A percentile compares a stretch with the other conserved stretches of the same genome.
Evolutionary conservation across 2,888 invertebrate species (phyloP).

Genomic region (Ornithoptera alexandrae): DNA sequence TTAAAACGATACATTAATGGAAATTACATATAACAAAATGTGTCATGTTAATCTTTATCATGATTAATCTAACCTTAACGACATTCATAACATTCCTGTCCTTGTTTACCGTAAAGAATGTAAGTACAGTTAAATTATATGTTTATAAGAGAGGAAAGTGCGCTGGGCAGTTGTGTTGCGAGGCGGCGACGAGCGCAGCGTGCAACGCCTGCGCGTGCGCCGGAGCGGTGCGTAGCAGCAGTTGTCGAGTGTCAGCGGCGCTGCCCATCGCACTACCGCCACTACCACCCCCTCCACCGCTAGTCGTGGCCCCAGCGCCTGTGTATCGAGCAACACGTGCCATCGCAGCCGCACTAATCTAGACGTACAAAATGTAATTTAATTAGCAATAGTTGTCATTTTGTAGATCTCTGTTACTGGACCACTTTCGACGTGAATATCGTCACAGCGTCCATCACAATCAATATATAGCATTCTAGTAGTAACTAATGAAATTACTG

Average conservation of each 20-base stretch:
- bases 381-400: too few species aligned
- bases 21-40: too few species aligned
- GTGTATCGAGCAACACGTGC: constrained; percentile 69
- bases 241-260: constrained; percentile 41
- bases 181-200: constrained; percentile 52
- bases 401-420: too few species aligned
- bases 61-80: too few species aligned
- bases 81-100: too few species aligned
- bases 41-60: too few species aligned
- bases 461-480: too few species aligned
- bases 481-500: too few species aligned
- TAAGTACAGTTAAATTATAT: not conserved
- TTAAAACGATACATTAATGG: too few species aligned
- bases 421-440: too few species aligned
- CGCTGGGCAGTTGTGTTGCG: constrained; percentile 53
- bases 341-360: constrained; percentile 64
- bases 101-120: too few species aligned
- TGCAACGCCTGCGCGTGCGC: constrained; percentile 48
- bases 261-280: constrained; percentile 13
- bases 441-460: too few species aligned
- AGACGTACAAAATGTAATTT: not conserved
- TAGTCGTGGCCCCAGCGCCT: constrained; percentile 43
- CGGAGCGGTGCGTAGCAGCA: constrained; percentile 47
- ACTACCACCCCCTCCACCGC: constrained; percentile 7
- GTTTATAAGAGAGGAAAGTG: constrained; percentile 54